Evolutionary conservation across 1,140 invertebrate genomes (phyloP).

Genomic region (Agrypnia vestita): DNA sequence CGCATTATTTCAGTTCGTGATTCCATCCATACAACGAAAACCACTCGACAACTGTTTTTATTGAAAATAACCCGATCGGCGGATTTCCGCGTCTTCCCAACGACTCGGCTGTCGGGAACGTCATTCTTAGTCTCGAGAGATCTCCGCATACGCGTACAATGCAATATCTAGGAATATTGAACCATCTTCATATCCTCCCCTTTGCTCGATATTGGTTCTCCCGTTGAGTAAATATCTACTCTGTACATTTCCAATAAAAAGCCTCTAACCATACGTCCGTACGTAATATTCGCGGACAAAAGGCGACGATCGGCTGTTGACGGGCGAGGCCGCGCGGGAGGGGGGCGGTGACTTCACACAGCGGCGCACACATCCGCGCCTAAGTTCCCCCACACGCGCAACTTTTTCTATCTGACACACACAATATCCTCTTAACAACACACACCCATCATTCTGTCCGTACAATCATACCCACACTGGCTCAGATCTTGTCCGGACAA

Average conservation of each 20-base stretch:
- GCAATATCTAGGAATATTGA: too few species aligned
- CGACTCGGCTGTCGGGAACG: too few species aligned
- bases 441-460: slow-evolving; percentile 22
- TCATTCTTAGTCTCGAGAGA: too few species aligned
- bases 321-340: neutral
- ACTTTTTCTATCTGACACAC: neutral
- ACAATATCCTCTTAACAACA: slow-evolving; percentile 7
- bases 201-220: too few species aligned
- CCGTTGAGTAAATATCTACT: neutral
- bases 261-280: neutral
- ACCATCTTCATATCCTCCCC: too few species aligned
- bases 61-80: too few species aligned
- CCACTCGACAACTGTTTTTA: too few species aligned
- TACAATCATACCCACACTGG: slow-evolving; percentile 34
- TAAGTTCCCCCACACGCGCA: slow-evolving; percentile 1
- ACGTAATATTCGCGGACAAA: slow-evolving; percentile 10
- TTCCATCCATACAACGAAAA: too few species aligned
- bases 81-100: too few species aligned
- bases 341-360: neutral
- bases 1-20: too few species aligned
- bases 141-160: too few species aligned
- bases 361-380: slow-evolving; percentile 13
- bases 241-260: slow-evolving; percentile 15
- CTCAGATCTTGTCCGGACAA: slow-evolving; percentile 2
- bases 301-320: neutral